Evolutionary conservation across 2,113 vertebrate species (phyloP), one percentile per base, ranked within the genome.

Genomic region (Semicossyphus pulcher): DNA sequence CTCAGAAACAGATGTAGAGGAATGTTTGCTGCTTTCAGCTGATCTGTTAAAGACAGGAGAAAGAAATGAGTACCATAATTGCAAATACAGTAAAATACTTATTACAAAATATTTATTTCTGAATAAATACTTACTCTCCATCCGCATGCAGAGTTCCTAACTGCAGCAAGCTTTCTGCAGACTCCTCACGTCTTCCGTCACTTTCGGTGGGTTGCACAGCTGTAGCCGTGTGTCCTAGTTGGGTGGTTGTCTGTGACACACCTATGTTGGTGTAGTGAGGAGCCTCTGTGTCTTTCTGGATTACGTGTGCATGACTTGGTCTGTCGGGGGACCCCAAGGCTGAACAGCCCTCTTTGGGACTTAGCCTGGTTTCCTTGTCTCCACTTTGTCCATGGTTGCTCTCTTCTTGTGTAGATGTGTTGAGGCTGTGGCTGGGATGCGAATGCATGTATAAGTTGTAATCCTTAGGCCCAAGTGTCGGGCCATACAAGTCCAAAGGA

Each of bases 251-350:
- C 20, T 70, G 48, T 83, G 78, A 9, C 84, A 93, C 80, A 4
- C 36, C 41, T 8, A 51, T 68, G 47, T 49, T 20, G 15, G 52
- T 76, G 60, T 69, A 72, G 18, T 80, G 65, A 18, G 90, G 73
- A 0, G 86, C 93, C 0, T 88, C 62, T 0, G 93, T 78, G 42
- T 95, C 94, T 8, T 86, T 97, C 89, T 96, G 96, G 0, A 92
- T 94, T 86, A 95, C 92, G 75, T 96, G 95, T 39, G 94, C 94
- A 32, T 96, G 95, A 65, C 93, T 95, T 0, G 98, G 97, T 85
- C 96, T 94, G 58, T 97, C 96, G 0, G 98, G 98, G 20, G 98
- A 99, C 25, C 98, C 97, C 0, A 95, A 95, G 23, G 97, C 97
- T 0, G 96, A 96, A 0, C 95, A 97, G 12, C 95, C 97, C 0